Base-by-base conservation (phyloP, 2,113 vertebrate genomes). In the Athene noctua region DNA sequence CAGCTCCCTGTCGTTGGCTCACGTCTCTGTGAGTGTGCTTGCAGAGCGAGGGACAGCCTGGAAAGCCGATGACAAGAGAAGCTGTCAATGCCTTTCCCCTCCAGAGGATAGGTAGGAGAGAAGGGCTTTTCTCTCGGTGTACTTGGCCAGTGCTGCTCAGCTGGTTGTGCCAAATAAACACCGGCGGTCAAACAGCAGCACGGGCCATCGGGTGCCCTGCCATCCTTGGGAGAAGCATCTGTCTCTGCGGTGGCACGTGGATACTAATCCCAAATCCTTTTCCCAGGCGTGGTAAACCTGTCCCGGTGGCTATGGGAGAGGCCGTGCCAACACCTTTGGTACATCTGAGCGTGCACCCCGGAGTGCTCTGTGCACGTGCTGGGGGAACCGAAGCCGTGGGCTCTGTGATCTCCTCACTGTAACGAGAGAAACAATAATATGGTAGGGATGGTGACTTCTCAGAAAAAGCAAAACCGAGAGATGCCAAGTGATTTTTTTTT, bases 281-380 rank as follows among this genome's bases (percentile, higher is more conserved):
- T 23, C 40, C 26, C 0, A 0, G 2, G 3, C 26, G 55, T n/a
- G 16, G 29, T n/a, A 26, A 70, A 25, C 65, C 49, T 73, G 36
- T 59, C 49, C 38, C 32, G 22, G 51, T 61, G 30, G 55, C 30
- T 74, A 22, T 78, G 51, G 36, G 32, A 57, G 65, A 73, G 44
- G 29, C 2, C 25, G 82, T 51, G 14, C 44, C 40, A 11, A 15
- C 23, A 27, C 27, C 46, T 75, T 47, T 52, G 55, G 29, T 44
- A 40, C 11, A 19, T 38, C 51, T 74, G 65, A 65, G 6, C 15
- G 2, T 18, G 32, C 23, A 26, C 26, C 23, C 46, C 34, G 34
- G 18, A 44, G 32, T 6, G 15, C 59, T 32, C 15, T 44, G 4
- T 1, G 3, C 9, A 7, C 0, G 0, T 18, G 9, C 52, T 1